phyloP scores from a whole-genome alignment of 2,113 vertebrate genomes.

The Carettochelys insculpta region DNA sequence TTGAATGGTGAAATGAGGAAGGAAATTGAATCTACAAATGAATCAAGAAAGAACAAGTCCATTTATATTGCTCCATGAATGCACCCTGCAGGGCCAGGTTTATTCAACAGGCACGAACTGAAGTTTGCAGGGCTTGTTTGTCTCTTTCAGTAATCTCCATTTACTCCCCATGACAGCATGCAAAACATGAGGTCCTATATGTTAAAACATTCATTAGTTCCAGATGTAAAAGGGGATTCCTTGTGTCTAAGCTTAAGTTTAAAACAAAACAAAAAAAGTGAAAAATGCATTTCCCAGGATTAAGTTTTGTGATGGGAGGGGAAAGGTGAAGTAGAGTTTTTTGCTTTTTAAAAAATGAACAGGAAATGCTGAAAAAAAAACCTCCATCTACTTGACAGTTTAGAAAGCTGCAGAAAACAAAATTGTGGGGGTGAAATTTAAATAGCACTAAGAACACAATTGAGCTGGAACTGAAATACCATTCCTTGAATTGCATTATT shows the following conservation, averaged over 20 bases:
- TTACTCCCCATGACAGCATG: not conserved
- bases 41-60: not conserved
- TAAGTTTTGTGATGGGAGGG: not conserved
- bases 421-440: not conserved
- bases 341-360: not conserved
- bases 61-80: not conserved
- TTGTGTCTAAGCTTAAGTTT: not conserved
- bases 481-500: not conserved
- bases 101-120: not conserved
- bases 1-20: not conserved
- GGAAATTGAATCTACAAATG: not conserved
- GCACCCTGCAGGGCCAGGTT: not conserved
- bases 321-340: not conserved
- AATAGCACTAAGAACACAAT: conserved; percentile 27
- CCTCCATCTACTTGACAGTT: not conserved
- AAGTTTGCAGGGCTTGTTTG: not conserved
- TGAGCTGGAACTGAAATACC: not conserved
- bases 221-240: conserved; percentile 15
- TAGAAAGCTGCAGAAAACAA: not conserved
- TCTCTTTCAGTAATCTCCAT: not conserved
- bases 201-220: not conserved
- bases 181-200: not conserved
- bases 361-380: rapidly evolving
- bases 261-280: conserved; percentile 3
- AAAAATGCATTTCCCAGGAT: not conserved